These are phyloP conservation scores for Drosophila nigritarsus DNA, from an alignment of 2,888 invertebrate genomes.

Conservation along the genomic window DNA sequence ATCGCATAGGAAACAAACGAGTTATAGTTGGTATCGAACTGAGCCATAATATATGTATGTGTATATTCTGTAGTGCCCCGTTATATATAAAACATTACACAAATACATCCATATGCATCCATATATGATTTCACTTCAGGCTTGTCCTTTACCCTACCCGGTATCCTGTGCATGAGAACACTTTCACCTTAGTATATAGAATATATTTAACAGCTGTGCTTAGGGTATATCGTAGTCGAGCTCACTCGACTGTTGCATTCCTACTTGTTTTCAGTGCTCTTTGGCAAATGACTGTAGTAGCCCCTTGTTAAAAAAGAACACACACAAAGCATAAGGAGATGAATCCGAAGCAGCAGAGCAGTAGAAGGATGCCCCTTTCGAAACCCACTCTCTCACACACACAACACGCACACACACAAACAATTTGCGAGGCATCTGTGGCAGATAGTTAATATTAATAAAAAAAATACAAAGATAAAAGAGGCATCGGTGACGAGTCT, in stretches of 20 bases:
- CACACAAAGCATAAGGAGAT: slow-evolving; percentile 20
- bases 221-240: background rate
- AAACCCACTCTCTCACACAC: background rate
- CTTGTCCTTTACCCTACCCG: no score
- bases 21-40: background rate
- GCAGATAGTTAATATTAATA: slow-evolving; percentile 36
- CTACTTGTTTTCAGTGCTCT: slow-evolving; percentile 26
- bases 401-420: background rate
- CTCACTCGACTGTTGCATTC: background rate
- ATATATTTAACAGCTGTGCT: background rate
- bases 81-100: no score
- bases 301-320: slow-evolving; percentile 38
- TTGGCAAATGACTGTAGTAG: slow-evolving; percentile 40
- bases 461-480: slow-evolving; percentile 5
- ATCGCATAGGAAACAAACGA: background rate
- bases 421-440: slow-evolving; percentile 41
- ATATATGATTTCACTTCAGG: background rate
- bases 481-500: slow-evolving; percentile 10
- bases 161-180: background rate
- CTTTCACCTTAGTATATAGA: background rate
- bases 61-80: no score
- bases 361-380: slow-evolving; percentile 28
- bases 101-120: background rate
- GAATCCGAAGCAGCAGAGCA: slow-evolving; percentile 8
- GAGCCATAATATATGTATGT: no score